phyloP scores from a whole-genome alignment of 2,113 vertebrate genomes.

The Circaetus gallicus region DNA sequence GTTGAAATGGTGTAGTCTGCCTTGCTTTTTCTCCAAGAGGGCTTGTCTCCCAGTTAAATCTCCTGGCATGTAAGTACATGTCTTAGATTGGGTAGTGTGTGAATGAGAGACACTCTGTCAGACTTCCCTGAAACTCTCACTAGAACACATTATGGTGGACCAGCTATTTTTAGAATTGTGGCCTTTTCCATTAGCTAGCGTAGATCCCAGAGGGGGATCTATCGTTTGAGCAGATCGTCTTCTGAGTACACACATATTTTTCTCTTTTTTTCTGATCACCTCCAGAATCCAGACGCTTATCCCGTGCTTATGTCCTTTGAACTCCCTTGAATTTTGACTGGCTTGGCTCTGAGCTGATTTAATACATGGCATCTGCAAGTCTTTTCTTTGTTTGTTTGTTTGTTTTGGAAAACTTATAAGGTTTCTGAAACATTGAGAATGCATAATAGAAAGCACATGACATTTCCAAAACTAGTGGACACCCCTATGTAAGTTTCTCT shows the following conservation, averaged over 20 bases:
- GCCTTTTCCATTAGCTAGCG: neutral
- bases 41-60: neutral
- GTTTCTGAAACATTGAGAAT: neutral
- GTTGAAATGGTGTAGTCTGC: neutral
- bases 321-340: neutral
- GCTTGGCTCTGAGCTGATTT: neutral
- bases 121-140: neutral
- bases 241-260: neutral
- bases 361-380: neutral
- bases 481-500: neutral
- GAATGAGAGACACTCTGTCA: neutral
- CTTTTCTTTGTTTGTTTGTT: neutral
- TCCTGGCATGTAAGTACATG: neutral
- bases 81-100: neutral
- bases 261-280: neutral
- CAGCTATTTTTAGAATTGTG: neutral
- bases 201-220: neutral
- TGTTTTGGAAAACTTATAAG: neutral
- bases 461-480: neutral
- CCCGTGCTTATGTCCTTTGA: neutral
- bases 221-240: neutral
- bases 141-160: neutral
- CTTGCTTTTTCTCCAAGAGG: neutral
- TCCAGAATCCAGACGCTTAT: neutral
- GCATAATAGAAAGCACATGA: neutral